phyloP scores from a whole-genome alignment of 2,797 vertebrate genomes.

The Pseudocheirus occidentalis region DNA sequence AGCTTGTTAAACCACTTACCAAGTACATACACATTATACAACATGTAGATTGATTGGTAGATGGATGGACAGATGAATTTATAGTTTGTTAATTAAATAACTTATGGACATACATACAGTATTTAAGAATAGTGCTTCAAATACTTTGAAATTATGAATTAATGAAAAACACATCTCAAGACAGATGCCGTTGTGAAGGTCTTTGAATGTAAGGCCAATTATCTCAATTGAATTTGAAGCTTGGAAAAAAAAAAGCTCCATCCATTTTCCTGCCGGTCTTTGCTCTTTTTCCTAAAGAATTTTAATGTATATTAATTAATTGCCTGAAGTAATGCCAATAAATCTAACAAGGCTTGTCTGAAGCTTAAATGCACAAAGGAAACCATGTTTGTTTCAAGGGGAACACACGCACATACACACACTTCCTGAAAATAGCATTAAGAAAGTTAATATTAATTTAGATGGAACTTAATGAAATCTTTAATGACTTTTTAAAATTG shows the following conservation, averaged over 20 bases:
- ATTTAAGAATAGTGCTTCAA: conserved; percentile 38
- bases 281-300: conserved; percentile 71
- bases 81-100: neutral
- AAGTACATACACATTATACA: neutral
- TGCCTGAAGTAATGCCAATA: conserved; percentile 83
- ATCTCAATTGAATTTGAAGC: conserved; percentile 64
- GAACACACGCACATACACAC: neutral
- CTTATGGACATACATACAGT: neutral
- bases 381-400: conserved; percentile 72
- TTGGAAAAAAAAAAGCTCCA: conserved; percentile 74
- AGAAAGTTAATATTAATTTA: conserved; percentile 82
- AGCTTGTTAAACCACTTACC: neutral
- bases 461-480: conserved; percentile 80
- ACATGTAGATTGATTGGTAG: neutral
- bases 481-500: conserved; percentile 78
- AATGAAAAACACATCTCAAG: conserved; percentile 54
- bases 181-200: conserved; percentile 56
- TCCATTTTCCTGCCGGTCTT: conserved; percentile 78
- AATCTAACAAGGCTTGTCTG: conserved; percentile 82
- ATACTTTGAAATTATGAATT: conserved; percentile 52
- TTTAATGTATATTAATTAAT: conserved; percentile 82
- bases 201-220: conserved; percentile 73
- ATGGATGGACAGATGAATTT: neutral
- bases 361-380: conserved; percentile 80
- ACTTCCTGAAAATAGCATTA: conserved; percentile 55